These are phyloP conservation scores for Himalopsyche japonica DNA, from an alignment of 2,888 invertebrate genomes.

Conservation along the genomic window DNA sequence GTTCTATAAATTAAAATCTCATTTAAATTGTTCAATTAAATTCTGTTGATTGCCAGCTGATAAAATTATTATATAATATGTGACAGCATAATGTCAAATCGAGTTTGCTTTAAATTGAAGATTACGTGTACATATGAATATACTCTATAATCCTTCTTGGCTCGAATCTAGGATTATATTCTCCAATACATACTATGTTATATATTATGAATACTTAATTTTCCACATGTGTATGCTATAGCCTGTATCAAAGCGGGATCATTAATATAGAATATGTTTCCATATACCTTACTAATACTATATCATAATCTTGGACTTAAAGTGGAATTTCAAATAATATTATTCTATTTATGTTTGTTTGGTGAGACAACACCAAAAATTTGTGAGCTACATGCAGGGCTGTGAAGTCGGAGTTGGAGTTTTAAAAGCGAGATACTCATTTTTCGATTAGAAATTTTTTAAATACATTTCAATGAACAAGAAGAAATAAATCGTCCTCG, in stretches of 20 bases:
- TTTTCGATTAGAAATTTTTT: no score
- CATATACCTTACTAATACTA: neutral
- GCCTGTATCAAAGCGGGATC: neutral
- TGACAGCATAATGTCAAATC: neutral
- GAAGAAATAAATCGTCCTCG: no score
- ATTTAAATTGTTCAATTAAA: no score
- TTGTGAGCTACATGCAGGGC: no score
- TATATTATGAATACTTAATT: neutral
- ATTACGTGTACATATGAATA: neutral
- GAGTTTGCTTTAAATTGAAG: neutral
- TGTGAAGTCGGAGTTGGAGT: no score
- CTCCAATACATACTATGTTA: neutral
- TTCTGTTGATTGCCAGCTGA: no score
- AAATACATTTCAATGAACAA: no score
- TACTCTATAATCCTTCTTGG: neutral
- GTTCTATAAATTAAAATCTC: no score
- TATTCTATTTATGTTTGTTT: no score
- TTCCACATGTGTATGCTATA: neutral
- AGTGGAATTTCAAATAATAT: no score
- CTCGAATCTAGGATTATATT: neutral
- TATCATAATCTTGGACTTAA: neutral
- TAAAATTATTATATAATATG: neutral
- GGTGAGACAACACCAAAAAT: no score
- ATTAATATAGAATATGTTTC: neutral
- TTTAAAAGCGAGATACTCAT: no score